Evolutionary conservation across 2,113 vertebrate species (phyloP).

Genomic region (Lamprologus ornatipinnis): DNA sequence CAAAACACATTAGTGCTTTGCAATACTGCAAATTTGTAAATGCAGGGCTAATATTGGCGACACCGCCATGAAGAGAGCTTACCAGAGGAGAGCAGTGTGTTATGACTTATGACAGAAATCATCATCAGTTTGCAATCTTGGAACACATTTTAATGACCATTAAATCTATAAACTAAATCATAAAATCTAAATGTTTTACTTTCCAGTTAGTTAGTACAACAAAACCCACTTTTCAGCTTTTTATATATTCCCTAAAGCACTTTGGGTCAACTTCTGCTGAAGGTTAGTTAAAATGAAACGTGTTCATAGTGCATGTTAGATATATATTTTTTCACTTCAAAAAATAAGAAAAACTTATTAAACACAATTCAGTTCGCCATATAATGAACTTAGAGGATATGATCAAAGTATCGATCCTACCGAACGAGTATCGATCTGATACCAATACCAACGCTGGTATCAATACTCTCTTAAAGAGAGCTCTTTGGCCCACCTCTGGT

Average conservation of each 20-base stretch:
- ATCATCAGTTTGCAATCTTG: background rate
- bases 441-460: background rate
- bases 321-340: background rate
- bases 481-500: background rate
- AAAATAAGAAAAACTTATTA: background rate
- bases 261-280: background rate
- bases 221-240: background rate
- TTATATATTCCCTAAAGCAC: background rate
- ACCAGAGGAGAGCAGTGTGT: background rate
- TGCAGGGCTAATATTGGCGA: background rate
- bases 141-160: background rate
- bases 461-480: background rate
- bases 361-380: background rate
- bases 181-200: background rate
- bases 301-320: background rate
- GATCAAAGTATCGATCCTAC: background rate
- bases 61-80: background rate
- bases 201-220: background rate
- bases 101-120: background rate
- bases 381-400: rapidly evolving
- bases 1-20: background rate
- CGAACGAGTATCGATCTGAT: background rate
- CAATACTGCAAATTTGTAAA: background rate
- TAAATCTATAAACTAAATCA: background rate
- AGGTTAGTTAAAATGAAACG: background rate